Percentiles rank a stretch among this genome's conserved stretches.
Conservation (phyloP, 2,888 invertebrate genomes). For the Metallyticus violacea region DNA sequence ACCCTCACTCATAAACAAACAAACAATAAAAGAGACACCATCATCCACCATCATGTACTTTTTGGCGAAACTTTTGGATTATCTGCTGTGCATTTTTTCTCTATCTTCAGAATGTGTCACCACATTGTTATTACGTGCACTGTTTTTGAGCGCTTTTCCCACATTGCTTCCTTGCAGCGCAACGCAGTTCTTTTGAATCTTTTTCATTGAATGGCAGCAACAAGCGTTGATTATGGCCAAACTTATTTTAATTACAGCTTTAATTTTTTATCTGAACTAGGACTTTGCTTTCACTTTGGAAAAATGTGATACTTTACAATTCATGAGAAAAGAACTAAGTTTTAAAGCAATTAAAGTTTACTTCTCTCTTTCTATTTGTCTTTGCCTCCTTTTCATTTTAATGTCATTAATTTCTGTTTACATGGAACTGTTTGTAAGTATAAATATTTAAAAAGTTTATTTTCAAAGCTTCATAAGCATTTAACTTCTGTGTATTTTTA, state of each 20-base stretch:
- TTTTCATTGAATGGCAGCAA: background rate
- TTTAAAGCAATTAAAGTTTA: too few species aligned
- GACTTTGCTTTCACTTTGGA: background rate
- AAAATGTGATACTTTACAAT: background rate
- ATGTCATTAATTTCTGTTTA: too few species aligned
- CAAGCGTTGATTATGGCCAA: background rate
- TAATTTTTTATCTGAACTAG: background rate
- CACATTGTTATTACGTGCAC: conserved; percentile 10
- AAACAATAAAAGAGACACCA: background rate
- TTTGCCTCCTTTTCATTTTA: too few species aligned
- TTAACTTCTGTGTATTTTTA: background rate
- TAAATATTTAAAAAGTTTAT: too few species aligned
- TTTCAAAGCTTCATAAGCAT: too few species aligned
- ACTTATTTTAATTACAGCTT: background rate
- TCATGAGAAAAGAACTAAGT: background rate
- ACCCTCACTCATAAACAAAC: background rate
- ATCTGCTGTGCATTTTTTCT: conserved; percentile 4
- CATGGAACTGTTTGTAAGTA: too few species aligned
- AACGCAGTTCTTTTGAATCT: background rate
- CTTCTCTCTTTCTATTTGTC: too few species aligned
- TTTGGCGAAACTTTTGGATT: background rate
- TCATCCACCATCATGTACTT: background rate
- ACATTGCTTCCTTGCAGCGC: conserved; percentile 21
- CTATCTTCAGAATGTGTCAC: background rate
- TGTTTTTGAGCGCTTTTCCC: conserved; percentile 21